Conservation (phyloP, 2,113 vertebrate genomes). For the Lampris megalopsis region DNA sequence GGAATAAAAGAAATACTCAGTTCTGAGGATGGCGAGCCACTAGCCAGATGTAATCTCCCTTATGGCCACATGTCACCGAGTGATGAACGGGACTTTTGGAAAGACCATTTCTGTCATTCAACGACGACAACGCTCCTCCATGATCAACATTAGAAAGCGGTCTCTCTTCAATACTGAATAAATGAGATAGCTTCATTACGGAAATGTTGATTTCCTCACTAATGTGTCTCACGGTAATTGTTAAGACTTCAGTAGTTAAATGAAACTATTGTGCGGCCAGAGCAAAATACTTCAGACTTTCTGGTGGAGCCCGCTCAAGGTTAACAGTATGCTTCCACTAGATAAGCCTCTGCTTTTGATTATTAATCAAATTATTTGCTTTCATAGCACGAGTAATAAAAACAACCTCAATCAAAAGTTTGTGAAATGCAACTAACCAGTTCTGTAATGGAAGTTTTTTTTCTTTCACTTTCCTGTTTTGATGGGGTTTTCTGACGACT, state of each 20-base stretch:
- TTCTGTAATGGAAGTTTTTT: neutral
- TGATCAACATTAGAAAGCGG: too few relatives aligned
- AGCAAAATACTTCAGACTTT: neutral
- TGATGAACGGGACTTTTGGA: too few relatives aligned
- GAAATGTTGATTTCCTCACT: neutral
- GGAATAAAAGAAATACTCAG: neutral
- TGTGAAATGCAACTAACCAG: neutral
- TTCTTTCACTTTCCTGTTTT: slow-evolving; percentile 21
- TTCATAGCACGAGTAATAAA: slow-evolving; percentile 12
- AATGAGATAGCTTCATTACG: too few relatives aligned
- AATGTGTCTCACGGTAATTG: neutral
- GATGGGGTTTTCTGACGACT: slow-evolving; percentile 10
- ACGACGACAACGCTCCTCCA: too few relatives aligned
- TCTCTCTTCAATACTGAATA: too few relatives aligned
- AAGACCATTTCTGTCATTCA: too few relatives aligned
- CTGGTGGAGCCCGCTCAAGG: neutral
- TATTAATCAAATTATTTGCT: slow-evolving; percentile 7
- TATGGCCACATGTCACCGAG: neutral
- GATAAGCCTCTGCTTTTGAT: slow-evolving; percentile 30
- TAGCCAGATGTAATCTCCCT: neutral
- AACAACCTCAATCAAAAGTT: neutral
- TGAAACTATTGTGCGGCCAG: neutral
- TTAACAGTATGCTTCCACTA: slow-evolving; percentile 28
- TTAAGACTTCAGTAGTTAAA: neutral
- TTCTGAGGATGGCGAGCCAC: neutral